Evolutionary conservation across 2,888 invertebrate genomes (phyloP).

Genomic region (Lycaena phlaeas): DNA sequence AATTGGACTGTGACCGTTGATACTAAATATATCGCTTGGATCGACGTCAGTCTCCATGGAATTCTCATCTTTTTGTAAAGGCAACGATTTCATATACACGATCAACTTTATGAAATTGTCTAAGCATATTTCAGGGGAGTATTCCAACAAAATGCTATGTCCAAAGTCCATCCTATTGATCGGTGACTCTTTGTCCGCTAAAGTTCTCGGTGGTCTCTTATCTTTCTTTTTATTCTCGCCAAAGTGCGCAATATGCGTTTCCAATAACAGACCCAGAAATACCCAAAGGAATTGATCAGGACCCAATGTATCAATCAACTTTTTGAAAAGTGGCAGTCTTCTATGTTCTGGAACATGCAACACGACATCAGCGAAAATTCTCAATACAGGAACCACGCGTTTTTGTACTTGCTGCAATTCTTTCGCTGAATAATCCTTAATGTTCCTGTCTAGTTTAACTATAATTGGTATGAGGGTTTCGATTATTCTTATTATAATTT

Average conservation of each 20-base stretch:
- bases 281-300: constrained; percentile 78
- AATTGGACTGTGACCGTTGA: constrained; percentile 77
- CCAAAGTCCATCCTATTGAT: constrained; percentile 78
- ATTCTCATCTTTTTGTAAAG: constrained; percentile 74
- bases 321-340: constrained; percentile 83
- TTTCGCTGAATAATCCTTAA: constrained; percentile 44
- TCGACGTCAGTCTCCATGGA: constrained; percentile 49
- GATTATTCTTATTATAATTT: constrained; percentile 91
- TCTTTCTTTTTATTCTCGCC: constrained; percentile 57
- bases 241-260: constrained; percentile 77
- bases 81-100: constrained; percentile 77
- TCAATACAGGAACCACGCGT: constrained; percentile 78
- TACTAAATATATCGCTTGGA: constrained; percentile 73
- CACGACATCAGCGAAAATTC: constrained; percentile 93
- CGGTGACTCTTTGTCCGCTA: constrained; percentile 56
- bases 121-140: constrained; percentile 75
- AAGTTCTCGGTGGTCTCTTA: constrained; percentile 34
- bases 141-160: constrained; percentile 77
- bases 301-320: constrained; percentile 82
- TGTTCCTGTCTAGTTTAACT: constrained; percentile 60
- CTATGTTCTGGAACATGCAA: constrained; percentile 95
- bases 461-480: constrained; percentile 92
- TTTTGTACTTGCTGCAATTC: constrained; percentile 51
- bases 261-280: constrained; percentile 80
- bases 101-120: constrained; percentile 78